Percentiles rank a stretch among this genome's conserved stretches.
Evolutionary conservation across 2,888 invertebrate genomes (phyloP).

Genomic region (Rhaphigaster nebulosa): DNA sequence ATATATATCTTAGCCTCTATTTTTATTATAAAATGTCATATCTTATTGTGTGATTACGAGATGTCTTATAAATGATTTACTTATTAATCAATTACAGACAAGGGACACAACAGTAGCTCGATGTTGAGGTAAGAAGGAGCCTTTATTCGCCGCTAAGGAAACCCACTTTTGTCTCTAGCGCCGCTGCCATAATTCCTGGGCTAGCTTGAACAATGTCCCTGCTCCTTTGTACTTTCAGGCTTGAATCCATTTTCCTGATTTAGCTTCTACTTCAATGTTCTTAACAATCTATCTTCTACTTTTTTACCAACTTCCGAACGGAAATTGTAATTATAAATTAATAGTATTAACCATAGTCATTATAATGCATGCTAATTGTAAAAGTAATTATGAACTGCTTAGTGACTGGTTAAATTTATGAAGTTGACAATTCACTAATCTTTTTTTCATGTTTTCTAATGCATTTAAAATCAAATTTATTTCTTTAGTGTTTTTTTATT

Average conservation of each 20-base stretch:
- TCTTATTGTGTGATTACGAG: neutral
- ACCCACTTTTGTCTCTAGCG: neutral
- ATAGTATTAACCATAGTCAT: neutral
- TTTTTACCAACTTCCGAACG: neutral
- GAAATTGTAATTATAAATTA: neutral
- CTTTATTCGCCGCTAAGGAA: neutral
- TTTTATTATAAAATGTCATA: neutral
- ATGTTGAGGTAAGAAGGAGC: neutral
- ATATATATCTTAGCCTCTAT: too few relatives aligned
- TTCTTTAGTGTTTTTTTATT: too few relatives aligned
- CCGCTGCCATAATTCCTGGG: neutral
- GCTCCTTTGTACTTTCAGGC: neutral
- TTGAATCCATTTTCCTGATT: constrained; percentile 8
- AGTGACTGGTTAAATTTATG: too few relatives aligned
- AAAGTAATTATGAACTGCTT: too few relatives aligned
- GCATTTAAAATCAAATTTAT: too few relatives aligned
- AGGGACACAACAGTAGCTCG: neutral
- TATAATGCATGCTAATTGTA: too few relatives aligned
- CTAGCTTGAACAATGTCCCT: neutral
- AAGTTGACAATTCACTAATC: too few relatives aligned
- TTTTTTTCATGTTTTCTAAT: too few relatives aligned
- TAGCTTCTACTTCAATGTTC: constrained; percentile 7
- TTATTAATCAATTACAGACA: neutral
- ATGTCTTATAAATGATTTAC: neutral
- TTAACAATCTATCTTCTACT: neutral